These are phyloP conservation scores for Phenganax marumi DNA, from an alignment of 92 coral and sea anemone species.

Conservation along the genomic window DNA sequence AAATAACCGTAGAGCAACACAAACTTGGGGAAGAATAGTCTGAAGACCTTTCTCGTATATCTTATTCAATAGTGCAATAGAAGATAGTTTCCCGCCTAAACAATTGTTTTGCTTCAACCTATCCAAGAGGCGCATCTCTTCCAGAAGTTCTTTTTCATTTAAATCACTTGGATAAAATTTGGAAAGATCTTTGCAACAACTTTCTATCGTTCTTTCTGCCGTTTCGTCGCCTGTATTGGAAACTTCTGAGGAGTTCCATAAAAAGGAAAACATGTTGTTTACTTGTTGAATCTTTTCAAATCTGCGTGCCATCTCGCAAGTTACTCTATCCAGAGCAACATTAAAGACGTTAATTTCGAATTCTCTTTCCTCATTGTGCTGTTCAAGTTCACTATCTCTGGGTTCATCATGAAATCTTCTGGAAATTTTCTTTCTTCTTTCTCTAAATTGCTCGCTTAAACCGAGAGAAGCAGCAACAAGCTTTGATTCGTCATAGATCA, in stretches of 20 bases:
- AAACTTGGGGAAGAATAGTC: conserved; percentile 2
- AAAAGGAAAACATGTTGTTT: background rate
- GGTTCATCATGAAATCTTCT: conserved; percentile 5
- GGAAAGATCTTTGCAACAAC: background rate
- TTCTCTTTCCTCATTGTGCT: conserved; percentile 7
- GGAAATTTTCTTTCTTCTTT: background rate
- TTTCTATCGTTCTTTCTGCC: background rate
- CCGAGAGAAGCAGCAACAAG: conserved; percentile 12
- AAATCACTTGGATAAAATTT: conserved; percentile 5
- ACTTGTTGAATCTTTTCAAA: background rate
- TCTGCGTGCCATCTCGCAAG: background rate
- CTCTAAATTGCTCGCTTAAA: conserved; percentile 7
- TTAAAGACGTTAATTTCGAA: background rate
- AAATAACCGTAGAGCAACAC: background rate
- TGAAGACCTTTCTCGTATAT: conserved; percentile 3
- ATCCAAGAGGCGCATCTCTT: conserved; percentile 4
- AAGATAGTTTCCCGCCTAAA: background rate
- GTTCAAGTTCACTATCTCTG: conserved; percentile 1
- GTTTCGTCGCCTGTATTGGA: background rate
- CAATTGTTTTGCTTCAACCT: background rate
- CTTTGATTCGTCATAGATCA: background rate
- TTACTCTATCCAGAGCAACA: conserved; percentile 10
- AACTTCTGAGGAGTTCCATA: background rate
- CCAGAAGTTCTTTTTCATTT: conserved; percentile 1
- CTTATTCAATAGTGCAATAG: background rate